These are phyloP conservation scores for Chorisops tibialis DNA, from an alignment of 2,888 invertebrate species.

Conservation along the genomic window DNA sequence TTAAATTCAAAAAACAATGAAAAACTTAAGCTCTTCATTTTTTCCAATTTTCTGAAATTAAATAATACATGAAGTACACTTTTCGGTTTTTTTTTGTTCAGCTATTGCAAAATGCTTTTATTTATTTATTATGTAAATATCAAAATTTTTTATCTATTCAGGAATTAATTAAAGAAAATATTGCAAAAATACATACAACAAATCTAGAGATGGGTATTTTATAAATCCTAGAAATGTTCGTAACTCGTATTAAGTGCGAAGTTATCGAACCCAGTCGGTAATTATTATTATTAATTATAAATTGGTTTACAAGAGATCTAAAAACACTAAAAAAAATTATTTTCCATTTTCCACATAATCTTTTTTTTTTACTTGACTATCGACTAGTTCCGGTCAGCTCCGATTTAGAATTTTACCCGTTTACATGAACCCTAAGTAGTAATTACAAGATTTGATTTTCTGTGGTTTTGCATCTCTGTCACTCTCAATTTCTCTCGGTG, in stretches of 20 bases:
- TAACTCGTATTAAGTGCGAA: not conserved
- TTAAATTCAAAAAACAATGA: too few species aligned
- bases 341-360: not conserved
- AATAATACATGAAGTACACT: slow-evolving; percentile 20
- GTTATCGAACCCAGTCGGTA: slow-evolving; percentile 19
- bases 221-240: slow-evolving; percentile 22
- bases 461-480: not conserved
- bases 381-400: slow-evolving; percentile 6
- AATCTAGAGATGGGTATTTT: slow-evolving; percentile 10
- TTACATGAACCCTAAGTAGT: slow-evolving; percentile 20
- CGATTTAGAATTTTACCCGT: slow-evolving; percentile 12
- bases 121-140: slow-evolving; percentile 1
- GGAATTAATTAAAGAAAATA: not conserved
- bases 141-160: not conserved
- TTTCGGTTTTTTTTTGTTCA: slow-evolving; percentile 17
- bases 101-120: slow-evolving; percentile 5
- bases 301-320: slow-evolving; percentile 4
- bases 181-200: slow-evolving; percentile 16
- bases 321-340: slow-evolving; percentile 6
- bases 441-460: slow-evolving; percentile 14
- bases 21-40: not conserved
- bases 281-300: slow-evolving; percentile 16
- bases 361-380: not conserved
- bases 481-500: not conserved
- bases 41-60: slow-evolving; percentile 10